Percentiles rank a stretch among this genome's conserved stretches.
Evolutionary conservation across 2,888 invertebrate genomes (phyloP).

Genomic region (Nomada flava): DNA sequence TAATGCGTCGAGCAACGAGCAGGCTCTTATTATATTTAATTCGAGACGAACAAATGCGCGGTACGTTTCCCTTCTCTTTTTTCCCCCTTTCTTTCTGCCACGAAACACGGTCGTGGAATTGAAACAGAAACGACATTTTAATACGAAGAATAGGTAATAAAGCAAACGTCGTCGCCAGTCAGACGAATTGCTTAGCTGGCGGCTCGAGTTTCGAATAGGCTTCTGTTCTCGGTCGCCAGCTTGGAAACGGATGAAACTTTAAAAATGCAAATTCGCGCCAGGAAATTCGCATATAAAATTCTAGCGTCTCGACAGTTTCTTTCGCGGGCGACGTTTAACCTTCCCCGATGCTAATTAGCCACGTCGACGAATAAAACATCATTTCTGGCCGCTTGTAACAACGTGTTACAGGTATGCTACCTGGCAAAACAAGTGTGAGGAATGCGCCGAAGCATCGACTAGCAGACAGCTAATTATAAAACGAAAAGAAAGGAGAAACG

Average conservation of each 20-base stretch:
- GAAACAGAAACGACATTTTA: slow-evolving; percentile 32
- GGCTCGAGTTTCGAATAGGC: slow-evolving; percentile 49
- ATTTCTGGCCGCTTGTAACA: background rate
- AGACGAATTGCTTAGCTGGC: slow-evolving; percentile 53
- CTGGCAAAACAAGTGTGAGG: no score
- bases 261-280: slow-evolving; percentile 36
- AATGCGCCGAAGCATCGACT: background rate
- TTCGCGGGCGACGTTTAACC: slow-evolving; percentile 28
- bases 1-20: background rate
- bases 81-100: background rate
- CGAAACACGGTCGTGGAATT: background rate
- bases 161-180: slow-evolving; percentile 16
- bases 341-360: slow-evolving; percentile 46
- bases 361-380: slow-evolving; percentile 24
- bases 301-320: slow-evolving; percentile 4
- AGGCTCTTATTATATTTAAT: background rate
- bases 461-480: background rate
- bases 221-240: slow-evolving; percentile 2
- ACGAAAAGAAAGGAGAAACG: background rate
- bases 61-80: background rate
- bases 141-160: slow-evolving; percentile 40
- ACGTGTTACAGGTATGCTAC: background rate
- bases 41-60: slow-evolving; percentile 3
- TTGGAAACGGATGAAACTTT: slow-evolving; percentile 9
- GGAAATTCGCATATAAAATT: slow-evolving; percentile 35